Conservation (phyloP, 2,113 vertebrate species). For the Sinocyclocheilus grahami region DNA sequence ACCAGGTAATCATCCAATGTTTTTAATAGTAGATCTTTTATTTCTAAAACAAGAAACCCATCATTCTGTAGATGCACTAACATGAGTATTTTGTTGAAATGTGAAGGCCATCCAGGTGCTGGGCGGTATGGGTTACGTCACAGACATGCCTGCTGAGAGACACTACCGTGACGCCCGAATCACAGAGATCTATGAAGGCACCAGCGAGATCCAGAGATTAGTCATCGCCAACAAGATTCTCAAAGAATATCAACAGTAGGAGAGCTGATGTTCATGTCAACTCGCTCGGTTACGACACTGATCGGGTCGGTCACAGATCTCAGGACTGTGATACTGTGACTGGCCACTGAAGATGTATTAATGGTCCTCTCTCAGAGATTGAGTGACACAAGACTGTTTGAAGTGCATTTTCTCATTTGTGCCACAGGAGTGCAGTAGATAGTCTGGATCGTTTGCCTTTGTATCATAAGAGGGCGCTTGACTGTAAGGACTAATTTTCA, state of each 20-base stretch:
- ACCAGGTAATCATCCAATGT: constrained; percentile 81
- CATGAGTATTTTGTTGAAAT: neutral
- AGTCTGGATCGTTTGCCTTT: constrained; percentile 11
- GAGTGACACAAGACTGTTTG: neutral
- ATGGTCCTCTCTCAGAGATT: neutral
- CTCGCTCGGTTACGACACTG: neutral
- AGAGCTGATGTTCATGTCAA: neutral
- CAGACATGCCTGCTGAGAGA: constrained; percentile 94
- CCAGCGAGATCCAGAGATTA: constrained; percentile 96
- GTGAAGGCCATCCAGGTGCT: constrained; percentile 90
- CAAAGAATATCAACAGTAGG: constrained; percentile 84
- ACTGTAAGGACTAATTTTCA: neutral
- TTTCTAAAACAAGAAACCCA: neutral
- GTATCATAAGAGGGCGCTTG: too few relatives aligned
- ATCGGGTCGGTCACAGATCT: neutral
- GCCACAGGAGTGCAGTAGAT: constrained; percentile 45
- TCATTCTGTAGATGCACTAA: neutral
- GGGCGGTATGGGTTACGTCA: constrained; percentile 96
- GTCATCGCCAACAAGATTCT: constrained; percentile 89
- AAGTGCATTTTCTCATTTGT: constrained; percentile 14
- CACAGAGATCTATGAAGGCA: constrained; percentile 99
- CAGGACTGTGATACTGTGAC: neutral
- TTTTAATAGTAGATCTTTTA: neutral
- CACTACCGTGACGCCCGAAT: constrained; percentile 96
- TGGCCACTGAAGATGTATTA: neutral